Base-by-base conservation (phyloP, 2,888 invertebrate genomes). In the Pediacus dermestoides region DNA sequence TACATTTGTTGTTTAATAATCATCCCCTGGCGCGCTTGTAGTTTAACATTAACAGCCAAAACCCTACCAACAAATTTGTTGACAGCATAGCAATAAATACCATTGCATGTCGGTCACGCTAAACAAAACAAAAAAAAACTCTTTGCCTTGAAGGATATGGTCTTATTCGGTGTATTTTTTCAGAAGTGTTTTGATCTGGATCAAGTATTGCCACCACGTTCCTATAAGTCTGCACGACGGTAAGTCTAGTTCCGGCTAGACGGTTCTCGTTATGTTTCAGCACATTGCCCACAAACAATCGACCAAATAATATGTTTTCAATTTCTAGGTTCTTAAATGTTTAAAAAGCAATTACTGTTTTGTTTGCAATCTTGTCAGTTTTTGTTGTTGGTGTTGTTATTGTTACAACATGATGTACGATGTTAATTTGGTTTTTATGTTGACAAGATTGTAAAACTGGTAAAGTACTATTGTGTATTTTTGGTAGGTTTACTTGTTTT, bases 141-240 rank as follows among this genome's bases (percentile, higher is more conserved):
- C 37, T 39, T 44, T 44, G 38, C 25, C 10, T 25, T 4, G 44
- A 52, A 51, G 55, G 44, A 28, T 58, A 53, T 66, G 63, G 73
- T 77, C 78, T 80, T 75, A 80, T 75, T 79, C 80, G 82, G 79
- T 81, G 73, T 80, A 80, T 83, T 81, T 83, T 84, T 84, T 80
- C 83, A 83, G 83, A 83, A 82, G 73, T 76, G 40, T 16, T 74
- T 76, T 75, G 77, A 74, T 76, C 76, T 76, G 77, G 77, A 67
- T 68, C 68, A 67, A 78, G 78, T 77, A 73, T 28, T 59, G 64
- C 67, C 65, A 63, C 28, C 26, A 18, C 75, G 75, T 77, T 73
- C 74, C 67, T 69, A 67, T 74, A 76, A 54, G 75, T 74, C 74
- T 71, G 68, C 70, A 71, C 66, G 76, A 77, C 74, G 79, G 80